phyloP scores from a whole-genome alignment of 1,140 invertebrate genomes.

The Philotrypesis tridentata region DNA sequence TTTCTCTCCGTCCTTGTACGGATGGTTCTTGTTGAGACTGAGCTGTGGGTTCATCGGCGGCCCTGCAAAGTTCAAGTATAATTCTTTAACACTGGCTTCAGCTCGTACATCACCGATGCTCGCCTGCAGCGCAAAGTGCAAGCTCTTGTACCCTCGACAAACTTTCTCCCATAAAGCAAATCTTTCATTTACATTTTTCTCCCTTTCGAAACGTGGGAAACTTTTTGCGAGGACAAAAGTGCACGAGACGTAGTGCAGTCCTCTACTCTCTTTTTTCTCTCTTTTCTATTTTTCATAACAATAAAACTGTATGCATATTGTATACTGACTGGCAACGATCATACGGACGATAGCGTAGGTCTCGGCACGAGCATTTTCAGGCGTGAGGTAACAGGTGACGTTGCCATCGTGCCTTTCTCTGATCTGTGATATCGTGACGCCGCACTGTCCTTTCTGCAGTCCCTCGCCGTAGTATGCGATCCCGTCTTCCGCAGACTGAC shows the following conservation, averaged over 20 bases:
- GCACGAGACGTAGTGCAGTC: background rate
- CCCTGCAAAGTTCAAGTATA: constrained; percentile 68
- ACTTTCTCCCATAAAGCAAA: constrained; percentile 14
- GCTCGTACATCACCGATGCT: constrained; percentile 5
- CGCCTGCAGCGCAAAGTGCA: background rate
- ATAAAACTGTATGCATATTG: no score
- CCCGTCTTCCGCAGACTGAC: constrained; percentile 62
- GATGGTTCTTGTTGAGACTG: constrained; percentile 65
- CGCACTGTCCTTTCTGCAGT: constrained; percentile 79
- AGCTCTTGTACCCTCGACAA: constrained; percentile 1
- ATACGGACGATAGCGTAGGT: constrained; percentile 75
- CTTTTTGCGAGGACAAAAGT: background rate
- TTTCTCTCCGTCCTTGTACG: constrained; percentile 77
- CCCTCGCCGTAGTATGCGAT: constrained; percentile 76
- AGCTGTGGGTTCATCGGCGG: constrained; percentile 77
- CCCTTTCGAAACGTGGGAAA: background rate
- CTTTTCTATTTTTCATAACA: no score
- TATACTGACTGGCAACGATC: constrained; percentile 82
- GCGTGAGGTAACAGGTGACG: constrained; percentile 78
- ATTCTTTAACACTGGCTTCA: constrained; percentile 24
- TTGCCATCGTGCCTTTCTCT: constrained; percentile 80
- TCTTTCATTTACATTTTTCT: constrained; percentile 27
- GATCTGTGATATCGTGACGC: constrained; percentile 77
- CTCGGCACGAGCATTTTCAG: constrained; percentile 65
- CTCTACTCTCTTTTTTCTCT: no score